These are phyloP conservation scores for Musca vetustissima DNA, from an alignment of 1,140 invertebrate species.

Conservation along the genomic window DNA sequence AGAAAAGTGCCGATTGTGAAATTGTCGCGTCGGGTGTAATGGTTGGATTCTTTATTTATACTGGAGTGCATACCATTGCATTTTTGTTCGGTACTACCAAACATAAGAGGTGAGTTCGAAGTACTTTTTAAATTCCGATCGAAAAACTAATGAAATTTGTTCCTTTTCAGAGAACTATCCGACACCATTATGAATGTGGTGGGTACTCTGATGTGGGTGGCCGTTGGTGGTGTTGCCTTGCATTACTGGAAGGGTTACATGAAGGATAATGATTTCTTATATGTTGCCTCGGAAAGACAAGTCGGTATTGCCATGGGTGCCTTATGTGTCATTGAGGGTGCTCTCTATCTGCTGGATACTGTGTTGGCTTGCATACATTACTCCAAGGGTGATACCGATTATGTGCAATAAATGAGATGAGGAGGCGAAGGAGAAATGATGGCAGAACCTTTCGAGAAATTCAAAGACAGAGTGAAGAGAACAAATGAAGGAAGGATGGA, in stretches of 20 bases:
- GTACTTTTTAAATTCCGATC: not conserved
- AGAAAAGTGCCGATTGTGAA: slow-evolving; percentile 81
- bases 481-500: not conserved
- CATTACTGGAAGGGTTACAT: slow-evolving; percentile 86
- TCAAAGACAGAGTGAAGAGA: not conserved
- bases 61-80: slow-evolving; percentile 68
- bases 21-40: slow-evolving; percentile 83
- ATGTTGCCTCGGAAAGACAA: slow-evolving; percentile 69
- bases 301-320: slow-evolving; percentile 78
- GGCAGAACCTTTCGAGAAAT: not conserved
- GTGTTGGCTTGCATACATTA: slow-evolving; percentile 74
- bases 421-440: not conserved
- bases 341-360: slow-evolving; percentile 74
- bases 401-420: slow-evolving; percentile 1
- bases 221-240: slow-evolving; percentile 77
- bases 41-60: slow-evolving; percentile 82
- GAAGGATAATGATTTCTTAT: slow-evolving; percentile 70
- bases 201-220: slow-evolving; percentile 78
- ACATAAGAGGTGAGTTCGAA: slow-evolving; percentile 66
- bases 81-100: slow-evolving; percentile 73
- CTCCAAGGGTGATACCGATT: slow-evolving; percentile 62
- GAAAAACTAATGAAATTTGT: slow-evolving; percentile 3
- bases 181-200: slow-evolving; percentile 86
- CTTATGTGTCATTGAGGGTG: slow-evolving; percentile 75
- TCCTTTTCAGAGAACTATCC: slow-evolving; percentile 62